A percentile compares a stretch with the other conserved stretches of the same genome.
Evolutionary conservation across 2,888 invertebrate genomes (phyloP).

Genomic region (Erebia aethiops): DNA sequence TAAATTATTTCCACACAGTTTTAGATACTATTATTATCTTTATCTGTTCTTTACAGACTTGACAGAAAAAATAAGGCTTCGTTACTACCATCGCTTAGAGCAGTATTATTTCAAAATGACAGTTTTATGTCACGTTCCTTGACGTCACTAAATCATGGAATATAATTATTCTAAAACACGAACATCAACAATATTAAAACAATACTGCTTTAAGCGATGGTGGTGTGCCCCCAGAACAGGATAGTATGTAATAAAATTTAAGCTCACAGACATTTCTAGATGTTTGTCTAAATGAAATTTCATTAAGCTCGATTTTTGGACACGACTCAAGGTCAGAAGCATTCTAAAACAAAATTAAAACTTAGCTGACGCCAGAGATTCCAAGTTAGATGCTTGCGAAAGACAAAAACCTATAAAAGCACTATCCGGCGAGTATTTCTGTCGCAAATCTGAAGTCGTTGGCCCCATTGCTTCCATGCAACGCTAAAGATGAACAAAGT

Average conservation of each 20-base stretch:
- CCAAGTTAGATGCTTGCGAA: conserved; percentile 19
- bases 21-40: too few species aligned
- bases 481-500: conserved; percentile 36
- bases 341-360: conserved; percentile 20
- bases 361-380: conserved; percentile 22
- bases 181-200: too few species aligned
- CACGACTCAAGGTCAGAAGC: conserved; percentile 8
- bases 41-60: too few species aligned
- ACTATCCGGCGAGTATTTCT: conserved; percentile 25
- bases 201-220: too few species aligned
- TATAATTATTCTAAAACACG: too few species aligned
- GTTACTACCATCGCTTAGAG: too few species aligned
- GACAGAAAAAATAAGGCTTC: too few species aligned
- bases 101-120: too few species aligned
- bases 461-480: conserved; percentile 63
- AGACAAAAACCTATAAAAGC: conserved; percentile 29
- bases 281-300: not conserved
- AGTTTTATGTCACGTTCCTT: too few species aligned
- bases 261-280: not conserved
- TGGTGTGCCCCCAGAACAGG: too few species aligned
- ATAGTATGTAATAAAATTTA: not conserved
- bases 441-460: conserved; percentile 54
- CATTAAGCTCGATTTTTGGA: conserved; percentile 3
- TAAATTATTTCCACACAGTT: too few species aligned
- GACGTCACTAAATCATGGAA: too few species aligned